Evolutionary conservation across 2,797 vertebrate genomes (phyloP), one percentile per base, ranked within the genome.

Genomic region (Sebastolobus alascanus): DNA sequence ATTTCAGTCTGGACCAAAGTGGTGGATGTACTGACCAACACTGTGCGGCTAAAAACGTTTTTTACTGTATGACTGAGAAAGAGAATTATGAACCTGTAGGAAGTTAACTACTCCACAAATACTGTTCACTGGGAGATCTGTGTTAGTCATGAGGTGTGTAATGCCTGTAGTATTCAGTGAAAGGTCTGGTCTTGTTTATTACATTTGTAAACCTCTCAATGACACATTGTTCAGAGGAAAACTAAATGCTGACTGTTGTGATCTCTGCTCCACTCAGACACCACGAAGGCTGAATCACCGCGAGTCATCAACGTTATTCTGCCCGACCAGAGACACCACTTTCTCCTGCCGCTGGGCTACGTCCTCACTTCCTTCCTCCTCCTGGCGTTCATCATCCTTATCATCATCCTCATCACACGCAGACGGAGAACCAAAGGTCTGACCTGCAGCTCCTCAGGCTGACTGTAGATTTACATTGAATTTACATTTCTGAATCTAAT

Each of bases 261-360:
- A 43, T 79, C 27, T 74, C n/a, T 83, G 27, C 68, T 1, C 12
- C 77, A 69, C 86, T 68, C 91, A 98, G 98, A 96, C 81, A 90
- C 95, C 4, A 95, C 87, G 0, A 87, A 96, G 52, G 92, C 89
- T 29, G 96, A 96, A 43, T 95, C 95, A 77, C 95, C 96, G n/a
- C 96, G 94, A 0, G 96, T 99, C 79, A 97, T 99, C 91, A 98
- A 97, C 0, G 97, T 99, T 73, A 97, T 98, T 83, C 94, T 99
- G 71, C 97, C 97, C 0, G 98, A 98, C 84, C 92, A 96, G 87
- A 95, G 94, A 4, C 85, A 96, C 61, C 96, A 97, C 85, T 97
- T 98, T 84, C 96, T 98, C 88, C 96, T 98, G 94, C 97, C 97
- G 67, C 91, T 99, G 90, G 97, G 97, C 80, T 99, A 97, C 60